Evolutionary conservation across 2,113 vertebrate genomes (phyloP).

Genomic region (Myrmecophaga tridactyla): DNA sequence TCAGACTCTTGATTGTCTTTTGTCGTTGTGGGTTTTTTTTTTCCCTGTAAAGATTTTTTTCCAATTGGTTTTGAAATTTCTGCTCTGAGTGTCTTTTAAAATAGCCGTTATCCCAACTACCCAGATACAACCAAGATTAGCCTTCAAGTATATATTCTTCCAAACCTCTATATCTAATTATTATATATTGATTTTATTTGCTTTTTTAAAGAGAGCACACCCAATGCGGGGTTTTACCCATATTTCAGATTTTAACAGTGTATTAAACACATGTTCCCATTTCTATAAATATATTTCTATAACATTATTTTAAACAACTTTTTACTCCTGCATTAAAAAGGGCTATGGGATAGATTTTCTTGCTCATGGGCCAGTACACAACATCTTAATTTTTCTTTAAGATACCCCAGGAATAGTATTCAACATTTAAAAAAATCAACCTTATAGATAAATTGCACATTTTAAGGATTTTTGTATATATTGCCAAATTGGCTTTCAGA

Average conservation of each 20-base stretch:
- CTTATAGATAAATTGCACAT: not conserved
- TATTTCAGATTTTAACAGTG: constrained; percentile 28
- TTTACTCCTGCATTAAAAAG: not conserved
- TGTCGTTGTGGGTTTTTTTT: not conserved
- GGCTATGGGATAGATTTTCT: not conserved
- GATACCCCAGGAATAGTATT: not conserved
- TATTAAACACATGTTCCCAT: not conserved
- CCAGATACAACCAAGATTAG: not conserved
- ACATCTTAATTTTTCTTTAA: not conserved
- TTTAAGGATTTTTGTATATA: not conserved
- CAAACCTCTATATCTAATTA: not conserved
- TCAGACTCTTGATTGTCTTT: not conserved
- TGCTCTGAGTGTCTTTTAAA: not conserved
- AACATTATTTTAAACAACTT: not conserved
- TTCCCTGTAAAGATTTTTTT: not conserved
- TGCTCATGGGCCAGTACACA: not conserved
- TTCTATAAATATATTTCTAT: not conserved
- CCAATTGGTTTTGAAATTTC: not conserved
- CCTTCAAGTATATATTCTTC: not conserved
- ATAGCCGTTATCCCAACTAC: not conserved
- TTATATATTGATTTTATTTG: not conserved
- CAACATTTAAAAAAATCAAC: constrained; percentile 18
- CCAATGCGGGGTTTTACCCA: not conserved
- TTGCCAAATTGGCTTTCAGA: constrained; percentile 29
- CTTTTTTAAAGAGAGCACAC: not conserved